Base-by-base conservation (phyloP, 2,888 invertebrate species). In the Piscicola geometra region DNA sequence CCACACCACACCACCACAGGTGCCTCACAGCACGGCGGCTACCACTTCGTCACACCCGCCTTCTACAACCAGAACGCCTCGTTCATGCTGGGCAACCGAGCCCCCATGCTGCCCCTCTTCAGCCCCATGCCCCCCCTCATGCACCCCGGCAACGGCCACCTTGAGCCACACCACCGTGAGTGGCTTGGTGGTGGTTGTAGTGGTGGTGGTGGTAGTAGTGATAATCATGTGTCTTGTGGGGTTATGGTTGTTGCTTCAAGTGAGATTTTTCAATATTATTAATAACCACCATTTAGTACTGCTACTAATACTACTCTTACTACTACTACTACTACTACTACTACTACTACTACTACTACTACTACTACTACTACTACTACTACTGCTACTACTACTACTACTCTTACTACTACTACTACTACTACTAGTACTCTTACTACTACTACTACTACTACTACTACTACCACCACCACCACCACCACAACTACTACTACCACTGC, bases 111-210 rank as follows among this genome's bases (percentile, higher is more conserved):
- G 82, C 81, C 89, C 84, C 93, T 94, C 78, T 94, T 96, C 79
- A 94, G 94, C 82, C 95, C 95, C 50, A 94, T 95, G 30, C 94
- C 94, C 82, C 95, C 95, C 50, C 94, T 95, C 25, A 84, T 84
- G 18, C 75, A 80, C 52, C 77, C 80, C 72, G 77, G 81, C 60
- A 81, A 80, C 68, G 71, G 77, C 18, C 71, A 1, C 28, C 52
- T 21, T 47, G 50, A n/a, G n/a, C n/a, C n/a, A n/a, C n/a, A n/a
- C n/a, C n/a, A n/a, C n/a, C n/a, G n/a, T n/a, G n/a, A n/a, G n/a
- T n/a, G n/a, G n/a, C 52, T 25, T 9, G n/a, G 18, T 56, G 5
- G 5, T 50, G 5, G 52, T 52, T n/a, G 50, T 71, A n/a, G 15
- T 56, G 12, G 15, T 71, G 71, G 15, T 30, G 15, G 28, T 25